Base-by-base conservation (phyloP, 2,113 vertebrate species). In the Ovibos moschatus region DNA sequence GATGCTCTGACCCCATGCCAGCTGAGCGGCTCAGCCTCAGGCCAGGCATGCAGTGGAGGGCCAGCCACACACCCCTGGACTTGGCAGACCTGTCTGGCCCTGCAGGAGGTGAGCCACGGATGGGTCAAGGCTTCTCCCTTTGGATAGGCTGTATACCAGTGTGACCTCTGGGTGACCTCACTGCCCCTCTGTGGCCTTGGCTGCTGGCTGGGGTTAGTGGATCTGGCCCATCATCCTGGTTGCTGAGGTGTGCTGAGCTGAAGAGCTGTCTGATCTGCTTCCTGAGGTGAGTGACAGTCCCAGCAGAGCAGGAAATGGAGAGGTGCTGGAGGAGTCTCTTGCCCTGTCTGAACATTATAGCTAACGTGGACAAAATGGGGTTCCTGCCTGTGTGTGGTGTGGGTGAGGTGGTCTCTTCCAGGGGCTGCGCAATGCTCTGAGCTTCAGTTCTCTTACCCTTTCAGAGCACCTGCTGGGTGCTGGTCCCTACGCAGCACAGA, bases 141-240 rank as follows among this genome's bases (percentile, higher is more conserved):
- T 47, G 74, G 45, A 50, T 1, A 27, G 2, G 5, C 17, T 76
- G 23, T 27, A 40, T 36, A 2, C 16, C 28, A 0, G 2, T 21
- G 28, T 30, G 71, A 15, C 91, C 53, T 27, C 19, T 40, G 25
- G 33, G 50, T 53, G 87, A 97, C 79, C 67, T 36, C 1, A 13
- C 43, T 86, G 30, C 45, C 7, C 53, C 55, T 57, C 47, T 53
- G 40, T 23, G 53, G 71, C 25, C 21, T 91, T 82, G 76, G 78
- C 60, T 91, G 33, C 87, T 40, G 55, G 33, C 30, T n/a, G 58
- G 36, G 58, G 76, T 55, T 16, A 43, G 53, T 79, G 64, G 82
- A 13, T 74, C 81, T 90, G 93, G 74, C 28, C 2, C 25, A 2
- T 36, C 17, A 57, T 36, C 91, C 76, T 25, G 45, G 28, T 57